These are phyloP conservation scores for Orthosia cruda DNA, from an alignment of 2,888 invertebrate species.

Conservation along the genomic window DNA sequence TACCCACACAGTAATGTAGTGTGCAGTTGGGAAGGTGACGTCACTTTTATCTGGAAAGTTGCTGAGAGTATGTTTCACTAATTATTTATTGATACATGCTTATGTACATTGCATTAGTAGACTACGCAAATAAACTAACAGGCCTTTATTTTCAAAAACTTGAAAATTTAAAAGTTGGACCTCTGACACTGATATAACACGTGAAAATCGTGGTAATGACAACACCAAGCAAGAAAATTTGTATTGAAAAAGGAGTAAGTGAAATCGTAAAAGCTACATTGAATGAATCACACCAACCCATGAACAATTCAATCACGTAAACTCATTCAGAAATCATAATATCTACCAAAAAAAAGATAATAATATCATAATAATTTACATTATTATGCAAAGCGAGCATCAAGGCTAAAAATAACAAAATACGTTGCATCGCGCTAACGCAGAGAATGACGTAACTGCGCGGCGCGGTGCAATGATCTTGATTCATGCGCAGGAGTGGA, in stretches of 20 bases:
- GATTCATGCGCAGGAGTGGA: slow-evolving; percentile 46
- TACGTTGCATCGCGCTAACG: slow-evolving; percentile 51
- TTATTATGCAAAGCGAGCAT: slow-evolving; percentile 39
- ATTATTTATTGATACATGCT: neutral
- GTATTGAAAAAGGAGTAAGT: neutral
- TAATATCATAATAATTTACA: slow-evolving; percentile 8
- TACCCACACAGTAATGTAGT: slow-evolving; percentile 39
- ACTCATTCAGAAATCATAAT: slow-evolving; percentile 4
- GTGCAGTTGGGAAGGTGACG: slow-evolving; percentile 5
- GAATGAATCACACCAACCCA: neutral
- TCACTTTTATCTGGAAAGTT: neutral
- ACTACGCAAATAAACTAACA: neutral
- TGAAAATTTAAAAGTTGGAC: no score
- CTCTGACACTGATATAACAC: no score
- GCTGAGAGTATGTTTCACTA: neutral
- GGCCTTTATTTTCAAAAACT: no score
- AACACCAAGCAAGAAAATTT: neutral
- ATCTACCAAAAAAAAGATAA: slow-evolving; percentile 5
- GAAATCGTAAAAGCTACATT: neutral
- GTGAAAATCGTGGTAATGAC: no score
- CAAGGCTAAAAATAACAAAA: slow-evolving; percentile 14
- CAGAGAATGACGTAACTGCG: slow-evolving; percentile 51
- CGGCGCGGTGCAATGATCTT: slow-evolving; percentile 58
- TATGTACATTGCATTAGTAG: neutral
- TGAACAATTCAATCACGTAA: neutral